A percentile compares a stretch with the other conserved stretches of the same genome.
phyloP scores from a whole-genome alignment of 2,888 invertebrate species.

The Ellobium chinense region DNA sequence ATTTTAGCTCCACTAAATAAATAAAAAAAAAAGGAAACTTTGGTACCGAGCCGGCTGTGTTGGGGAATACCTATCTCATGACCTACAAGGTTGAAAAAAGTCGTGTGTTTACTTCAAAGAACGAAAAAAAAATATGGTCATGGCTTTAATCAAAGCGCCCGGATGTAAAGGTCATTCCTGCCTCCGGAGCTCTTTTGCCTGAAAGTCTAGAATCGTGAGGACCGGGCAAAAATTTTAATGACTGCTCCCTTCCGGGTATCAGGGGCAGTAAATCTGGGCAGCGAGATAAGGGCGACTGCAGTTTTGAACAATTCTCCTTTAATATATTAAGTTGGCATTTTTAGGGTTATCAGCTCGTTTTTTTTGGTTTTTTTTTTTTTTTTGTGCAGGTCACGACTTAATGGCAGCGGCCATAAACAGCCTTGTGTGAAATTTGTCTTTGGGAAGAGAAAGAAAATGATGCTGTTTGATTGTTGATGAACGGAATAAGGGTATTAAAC shows the following conservation, averaged over 20 bases:
- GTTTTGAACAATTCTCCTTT: slow-evolving; percentile 36
- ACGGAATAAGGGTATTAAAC: too few species aligned
- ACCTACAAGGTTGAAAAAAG: too few species aligned
- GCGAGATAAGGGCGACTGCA: slow-evolving; percentile 32
- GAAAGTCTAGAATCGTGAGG: slow-evolving; percentile 32
- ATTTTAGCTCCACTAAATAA: too few species aligned
- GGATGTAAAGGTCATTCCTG: slow-evolving; percentile 27
- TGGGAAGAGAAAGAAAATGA: neutral
- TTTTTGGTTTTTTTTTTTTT: too few species aligned
- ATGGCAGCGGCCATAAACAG: neutral
- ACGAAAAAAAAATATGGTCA: neutral
- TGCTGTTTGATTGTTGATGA: too few species aligned
- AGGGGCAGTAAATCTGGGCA: slow-evolving; percentile 26
- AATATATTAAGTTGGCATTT: slow-evolving; percentile 37
- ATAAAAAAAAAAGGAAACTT: too few species aligned
- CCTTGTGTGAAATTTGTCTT: neutral
- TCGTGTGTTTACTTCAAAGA: too few species aligned
- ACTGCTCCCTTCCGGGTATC: slow-evolving; percentile 17
- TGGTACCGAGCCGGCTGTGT: too few species aligned
- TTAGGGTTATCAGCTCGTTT: slow-evolving; percentile 31
- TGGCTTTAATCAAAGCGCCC: slow-evolving; percentile 10
- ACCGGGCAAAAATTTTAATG: slow-evolving; percentile 30
- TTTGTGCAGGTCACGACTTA: slow-evolving; percentile 28
- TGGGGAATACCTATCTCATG: too few species aligned
- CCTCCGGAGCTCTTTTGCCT: neutral